Evolutionary conservation across 2,113 vertebrate genomes (phyloP), one percentile per base, ranked within the genome.

Genomic region (Dicrurus megarhynchus): DNA sequence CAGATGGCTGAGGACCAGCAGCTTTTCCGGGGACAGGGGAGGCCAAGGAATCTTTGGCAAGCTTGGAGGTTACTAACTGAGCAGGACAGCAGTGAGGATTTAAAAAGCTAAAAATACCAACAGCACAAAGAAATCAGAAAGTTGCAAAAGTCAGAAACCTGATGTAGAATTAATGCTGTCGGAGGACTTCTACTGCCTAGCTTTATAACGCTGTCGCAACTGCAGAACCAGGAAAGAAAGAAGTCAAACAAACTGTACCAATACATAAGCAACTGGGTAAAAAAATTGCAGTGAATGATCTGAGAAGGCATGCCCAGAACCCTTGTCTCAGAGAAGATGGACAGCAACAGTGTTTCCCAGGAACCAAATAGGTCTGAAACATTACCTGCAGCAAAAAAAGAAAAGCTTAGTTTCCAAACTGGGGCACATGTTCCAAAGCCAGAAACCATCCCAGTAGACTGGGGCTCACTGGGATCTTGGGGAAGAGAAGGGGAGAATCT

Each of bases 21-120:
- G 93, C 96, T 94, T 96, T 96, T 97, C 96, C 93, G 95, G 95
- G 96, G 93, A 96, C 80, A 91, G 84, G 64, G 65, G 70, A 96
- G 93, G 96, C 95, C 94, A 97, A 95, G 80, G 95, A 97, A 96
- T 95, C 95, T 95, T 96, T 97, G 96, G 96, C 96, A 96, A 89
- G 84, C 86, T 70, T 84, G 84, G 64, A 96, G 60, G 95, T 97
- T 96, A 92, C 96, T 94, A 97, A 92, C 96, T 44, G 74, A 94
- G 87, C 80, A 76, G 93, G 91, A 95, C 3, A 27, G 84, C 77
- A 95, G 61, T 28, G 57, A 87, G 93, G 94, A 93, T 95, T 96
- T 8, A 91, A 93, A 96, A 94, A 93, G 87, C 96, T 96, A 97
- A 97, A 96, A 95, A 96, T 96, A 96, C 95, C 94, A 91, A 60